Conservation (phyloP, 2,113 vertebrate species). For the Mobula hypostoma region DNA sequence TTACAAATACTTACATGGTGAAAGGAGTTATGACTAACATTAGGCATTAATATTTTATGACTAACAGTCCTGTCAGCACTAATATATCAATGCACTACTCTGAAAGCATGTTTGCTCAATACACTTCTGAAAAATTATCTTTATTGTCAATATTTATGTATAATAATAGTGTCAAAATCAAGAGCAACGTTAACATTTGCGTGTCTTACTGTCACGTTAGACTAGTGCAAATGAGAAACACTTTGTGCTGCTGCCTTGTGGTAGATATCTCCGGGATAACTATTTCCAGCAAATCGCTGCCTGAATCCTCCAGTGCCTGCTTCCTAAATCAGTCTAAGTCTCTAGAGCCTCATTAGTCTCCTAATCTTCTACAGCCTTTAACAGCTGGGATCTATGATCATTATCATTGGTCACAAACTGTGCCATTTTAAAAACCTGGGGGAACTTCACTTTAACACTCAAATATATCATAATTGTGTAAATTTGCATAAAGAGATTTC, state of each 20-base stretch:
- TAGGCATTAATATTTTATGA: slow-evolving; percentile 12
- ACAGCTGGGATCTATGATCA: background rate
- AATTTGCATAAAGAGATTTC: background rate
- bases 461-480: background rate
- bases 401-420: background rate
- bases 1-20: background rate
- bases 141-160: background rate
- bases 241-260: background rate
- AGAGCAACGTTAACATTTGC: background rate
- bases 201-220: background rate
- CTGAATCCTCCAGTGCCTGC: background rate
- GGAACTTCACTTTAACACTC: background rate
- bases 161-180: background rate
- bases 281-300: background rate
- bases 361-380: background rate
- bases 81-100: background rate
- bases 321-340: background rate
- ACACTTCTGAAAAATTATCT: background rate
- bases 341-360: background rate
- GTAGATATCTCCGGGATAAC: background rate
- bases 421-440: background rate
- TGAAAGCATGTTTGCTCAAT: background rate
- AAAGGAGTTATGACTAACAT: background rate
- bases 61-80: background rate
- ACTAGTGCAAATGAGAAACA: background rate